Evolutionary conservation across 2,797 vertebrate genomes (phyloP).

Genomic region (Oryzias dopingdopingensis): DNA sequence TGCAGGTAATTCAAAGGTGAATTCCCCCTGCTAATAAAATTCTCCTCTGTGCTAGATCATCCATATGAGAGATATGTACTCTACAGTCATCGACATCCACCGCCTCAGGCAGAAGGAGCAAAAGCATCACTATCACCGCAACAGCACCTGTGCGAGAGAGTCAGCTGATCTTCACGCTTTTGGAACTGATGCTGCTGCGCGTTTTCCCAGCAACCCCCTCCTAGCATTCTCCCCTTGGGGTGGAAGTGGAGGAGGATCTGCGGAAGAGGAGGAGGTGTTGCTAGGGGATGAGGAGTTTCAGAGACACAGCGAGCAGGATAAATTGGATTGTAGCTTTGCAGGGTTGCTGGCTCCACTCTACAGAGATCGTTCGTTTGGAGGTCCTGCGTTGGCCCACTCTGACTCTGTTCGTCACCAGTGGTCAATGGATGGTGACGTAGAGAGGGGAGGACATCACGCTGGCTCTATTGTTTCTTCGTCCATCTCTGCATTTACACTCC

Average conservation of each 20-base stretch:
- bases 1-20: background rate
- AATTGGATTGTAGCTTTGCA: conserved; percentile 62
- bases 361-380: conserved; percentile 70
- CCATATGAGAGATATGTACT: conserved; percentile 99
- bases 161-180: conserved; percentile 51
- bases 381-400: conserved; percentile 65
- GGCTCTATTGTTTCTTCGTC: conserved; percentile 97
- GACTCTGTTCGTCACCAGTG: conserved; percentile 67
- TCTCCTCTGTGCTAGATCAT: conserved; percentile 76
- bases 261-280: conserved; percentile 78
- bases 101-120: conserved; percentile 87
- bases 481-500: conserved; percentile 93
- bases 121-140: conserved; percentile 74
- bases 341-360: conserved; percentile 85
- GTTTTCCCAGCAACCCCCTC: conserved; percentile 82
- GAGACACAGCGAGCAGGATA: conserved; percentile 33
- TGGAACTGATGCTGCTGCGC: conserved; percentile 74
- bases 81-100: conserved; percentile 97
- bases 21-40: background rate
- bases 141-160: conserved; percentile 66
- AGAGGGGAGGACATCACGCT: conserved; percentile 77
- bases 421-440: conserved; percentile 57
- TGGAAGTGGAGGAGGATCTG: conserved; percentile 52
- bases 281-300: conserved; percentile 75
- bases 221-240: conserved; percentile 78